Conservation (phyloP, 2,797 vertebrate genomes). For the Nannoperca australis region DNA sequence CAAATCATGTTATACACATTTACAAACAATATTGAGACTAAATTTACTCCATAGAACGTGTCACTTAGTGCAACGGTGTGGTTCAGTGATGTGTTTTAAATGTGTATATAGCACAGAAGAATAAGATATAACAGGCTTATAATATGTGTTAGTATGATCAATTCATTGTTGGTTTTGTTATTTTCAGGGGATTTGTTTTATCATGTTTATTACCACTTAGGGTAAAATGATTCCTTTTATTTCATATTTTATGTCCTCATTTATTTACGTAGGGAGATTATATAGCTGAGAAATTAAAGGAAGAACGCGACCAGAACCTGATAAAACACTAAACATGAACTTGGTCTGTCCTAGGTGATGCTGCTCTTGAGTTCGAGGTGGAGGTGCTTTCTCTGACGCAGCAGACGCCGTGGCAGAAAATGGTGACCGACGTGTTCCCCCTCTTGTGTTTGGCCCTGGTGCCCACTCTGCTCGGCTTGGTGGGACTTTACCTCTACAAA, state of each 20-base stretch:
- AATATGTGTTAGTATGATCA: background rate
- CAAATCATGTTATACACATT: too few species aligned
- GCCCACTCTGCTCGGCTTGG: constrained; percentile 91
- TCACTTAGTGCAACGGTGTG: background rate
- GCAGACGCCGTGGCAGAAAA: constrained; percentile 92
- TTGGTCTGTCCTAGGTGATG: constrained; percentile 84
- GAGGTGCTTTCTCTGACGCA: constrained; percentile 90
- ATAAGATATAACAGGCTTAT: background rate
- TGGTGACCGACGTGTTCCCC: constrained; percentile 90
- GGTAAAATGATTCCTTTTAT: background rate
- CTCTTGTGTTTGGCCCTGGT: constrained; percentile 91
- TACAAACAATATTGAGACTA: too few species aligned
- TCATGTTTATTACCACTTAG: background rate
- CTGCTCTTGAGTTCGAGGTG: constrained; percentile 93
- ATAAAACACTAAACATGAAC: background rate
- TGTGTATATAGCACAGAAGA: background rate
- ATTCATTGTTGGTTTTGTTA: background rate
- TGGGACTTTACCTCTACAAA: constrained; percentile 94
- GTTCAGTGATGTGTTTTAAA: background rate
- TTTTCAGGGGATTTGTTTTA: background rate
- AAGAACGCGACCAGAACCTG: background rate
- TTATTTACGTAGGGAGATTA: background rate
- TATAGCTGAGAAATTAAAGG: background rate
- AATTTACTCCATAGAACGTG: too few species aligned
- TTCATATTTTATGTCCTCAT: background rate